Evolutionary conservation across 2,888 invertebrate genomes (phyloP).

Genomic region (Cephalotes varians): DNA sequence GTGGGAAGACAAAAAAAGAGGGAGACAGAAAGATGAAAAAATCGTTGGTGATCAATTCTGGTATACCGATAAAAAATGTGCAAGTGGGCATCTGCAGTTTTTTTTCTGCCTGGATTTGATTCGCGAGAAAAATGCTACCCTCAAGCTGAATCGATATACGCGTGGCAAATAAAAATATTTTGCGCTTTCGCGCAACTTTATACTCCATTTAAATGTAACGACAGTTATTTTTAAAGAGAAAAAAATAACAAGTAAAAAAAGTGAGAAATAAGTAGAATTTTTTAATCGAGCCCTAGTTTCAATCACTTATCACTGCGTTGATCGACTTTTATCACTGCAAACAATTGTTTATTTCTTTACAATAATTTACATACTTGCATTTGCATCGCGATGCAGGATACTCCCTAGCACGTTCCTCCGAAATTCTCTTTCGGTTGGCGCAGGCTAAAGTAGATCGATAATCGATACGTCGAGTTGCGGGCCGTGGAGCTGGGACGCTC

Average conservation of each 20-base stretch:
- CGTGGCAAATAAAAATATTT: constrained; percentile 57
- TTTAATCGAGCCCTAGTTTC: not conserved
- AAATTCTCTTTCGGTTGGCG: constrained; percentile 22
- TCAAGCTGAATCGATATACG: constrained; percentile 48
- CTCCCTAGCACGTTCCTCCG: not conserved
- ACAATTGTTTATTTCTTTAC: not conserved
- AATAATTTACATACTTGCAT: not conserved
- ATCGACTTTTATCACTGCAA: not conserved
- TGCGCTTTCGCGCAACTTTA: constrained; percentile 49
- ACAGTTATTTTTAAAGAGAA: not conserved
- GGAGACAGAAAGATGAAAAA: constrained; percentile 53
- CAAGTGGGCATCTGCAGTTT: constrained; percentile 36
- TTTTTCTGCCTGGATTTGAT: constrained; percentile 49
- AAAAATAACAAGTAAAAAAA: not conserved
- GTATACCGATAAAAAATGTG: constrained; percentile 66
- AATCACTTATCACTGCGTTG: not conserved
- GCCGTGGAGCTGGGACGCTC: constrained; percentile 13
- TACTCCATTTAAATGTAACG: not conserved
- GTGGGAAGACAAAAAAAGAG: not conserved
- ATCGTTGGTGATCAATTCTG: constrained; percentile 70
- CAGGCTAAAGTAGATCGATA: constrained; percentile 64
- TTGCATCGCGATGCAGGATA: not conserved
- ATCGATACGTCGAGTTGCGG: constrained; percentile 64
- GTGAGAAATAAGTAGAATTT: not conserved
- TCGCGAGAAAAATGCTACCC: constrained; percentile 66